Base-by-base conservation (phyloP, 2,888 invertebrate genomes). In the Thelaira solivaga region DNA sequence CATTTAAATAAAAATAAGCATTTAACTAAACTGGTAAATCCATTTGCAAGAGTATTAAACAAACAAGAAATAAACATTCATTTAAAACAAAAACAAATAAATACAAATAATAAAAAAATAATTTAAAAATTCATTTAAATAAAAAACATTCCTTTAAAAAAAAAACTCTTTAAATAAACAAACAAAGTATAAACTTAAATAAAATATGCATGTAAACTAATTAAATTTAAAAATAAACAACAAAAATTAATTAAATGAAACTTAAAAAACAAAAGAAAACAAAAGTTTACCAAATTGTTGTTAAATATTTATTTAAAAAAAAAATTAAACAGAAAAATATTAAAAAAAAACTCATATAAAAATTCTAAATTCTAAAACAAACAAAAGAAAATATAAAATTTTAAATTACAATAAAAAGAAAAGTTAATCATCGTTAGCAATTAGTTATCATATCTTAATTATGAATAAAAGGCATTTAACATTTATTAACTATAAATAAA, bases 361-460 rank as follows among this genome's bases (percentile, higher is more conserved):
- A 71, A 49, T 71, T 24, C 41, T 39, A 65, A 76, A 62, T 68
- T 68, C 43, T 41, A 55, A 36, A 7, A 18, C 26, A 34, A 29
- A 22, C 20, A 36, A 22, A 71, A 51, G 31, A 36, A 51, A 8
- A 20, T n/a, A 11, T 36, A 41, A 36, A 68, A 31, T 29, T 4
- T 11, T 13, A 55, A 26, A 20, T n/a, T n/a, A n/a, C n/a, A 43
- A 18, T n/a, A 18, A 16, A 72, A 61, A 76, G 34, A 61, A 43
- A n/a, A 57, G 24, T 49, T 29, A 62, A 39, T 49, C 59, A 47
- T 71, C 67, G 18, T 68, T 72, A 79, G 72, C 79, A 79, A 79
- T 79, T 76, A 76, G 76, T 72, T 76, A 76, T 68, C 72, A 79
- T 77, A 80, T 76, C 77, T 76, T 45, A 24, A 74, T 71, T 71